A percentile compares a stretch with the other conserved stretches of the same genome.
phyloP scores from a whole-genome alignment of 2,113 vertebrate genomes.

The Cisticola juncidis region DNA sequence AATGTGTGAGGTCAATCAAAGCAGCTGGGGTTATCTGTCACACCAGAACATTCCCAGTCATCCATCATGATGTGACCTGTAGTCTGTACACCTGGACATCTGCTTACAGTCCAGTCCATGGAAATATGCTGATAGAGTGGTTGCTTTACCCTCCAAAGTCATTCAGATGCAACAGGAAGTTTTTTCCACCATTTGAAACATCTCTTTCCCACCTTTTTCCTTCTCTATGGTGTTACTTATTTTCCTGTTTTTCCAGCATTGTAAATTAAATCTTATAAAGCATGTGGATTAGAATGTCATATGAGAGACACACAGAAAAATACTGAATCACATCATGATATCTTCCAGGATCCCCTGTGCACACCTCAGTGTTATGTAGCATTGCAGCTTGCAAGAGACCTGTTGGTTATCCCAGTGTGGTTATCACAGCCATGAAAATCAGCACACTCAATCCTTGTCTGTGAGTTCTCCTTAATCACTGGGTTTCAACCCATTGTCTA shows the following conservation, averaged over 20 bases:
- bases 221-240: not conserved
- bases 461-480: not conserved
- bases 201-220: not conserved
- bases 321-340: not conserved
- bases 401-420: not conserved
- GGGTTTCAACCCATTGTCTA: not conserved
- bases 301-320: not conserved
- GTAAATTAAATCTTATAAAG: not conserved
- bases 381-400: not conserved
- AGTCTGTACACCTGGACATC: not conserved
- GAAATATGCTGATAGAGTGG: fast-evolving
- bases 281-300: not conserved
- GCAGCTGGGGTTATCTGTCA: not conserved
- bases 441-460: not conserved
- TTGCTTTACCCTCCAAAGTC: not conserved
- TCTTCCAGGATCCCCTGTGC: not conserved
- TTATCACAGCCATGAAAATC: not conserved
- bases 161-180: not conserved
- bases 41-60: not conserved
- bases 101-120: not conserved
- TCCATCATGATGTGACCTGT: not conserved
- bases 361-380: not conserved
- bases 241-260: not conserved
- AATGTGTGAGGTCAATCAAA: fast-evolving
- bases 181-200: not conserved